A percentile compares a stretch with the other conserved stretches of the same genome.
phyloP scores from a whole-genome alignment of 2,888 invertebrate species.

The Yponomeuta cagnagella region DNA sequence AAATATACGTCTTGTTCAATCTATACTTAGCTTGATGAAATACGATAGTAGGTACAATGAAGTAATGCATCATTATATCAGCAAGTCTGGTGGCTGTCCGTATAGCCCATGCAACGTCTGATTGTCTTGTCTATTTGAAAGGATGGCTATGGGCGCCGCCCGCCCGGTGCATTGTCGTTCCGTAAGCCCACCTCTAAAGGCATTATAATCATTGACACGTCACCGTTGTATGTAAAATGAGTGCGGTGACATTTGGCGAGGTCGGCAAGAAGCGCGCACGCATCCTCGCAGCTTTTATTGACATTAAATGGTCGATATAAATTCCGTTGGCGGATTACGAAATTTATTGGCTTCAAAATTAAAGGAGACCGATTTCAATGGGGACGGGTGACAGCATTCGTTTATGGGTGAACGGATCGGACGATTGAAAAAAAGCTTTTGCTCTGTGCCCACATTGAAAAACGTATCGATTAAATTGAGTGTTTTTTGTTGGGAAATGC shows the following conservation, averaged over 20 bases:
- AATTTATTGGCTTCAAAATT: conserved; percentile 73
- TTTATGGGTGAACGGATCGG: conserved; percentile 51
- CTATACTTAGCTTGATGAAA: not conserved
- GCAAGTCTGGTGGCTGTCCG: not conserved
- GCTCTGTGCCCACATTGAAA: conserved; percentile 42
- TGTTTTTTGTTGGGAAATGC: conserved; percentile 35
- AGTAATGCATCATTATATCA: not conserved
- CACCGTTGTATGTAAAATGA: conserved; percentile 69
- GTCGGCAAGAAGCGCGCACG: conserved; percentile 44
- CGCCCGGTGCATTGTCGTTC: not conserved
- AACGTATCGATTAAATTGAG: conserved; percentile 47
- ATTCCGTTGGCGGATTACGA: conserved; percentile 71
- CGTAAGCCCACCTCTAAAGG: conserved; percentile 8
- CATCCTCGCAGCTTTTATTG: conserved; percentile 52
- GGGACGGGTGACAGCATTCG: conserved; percentile 60
- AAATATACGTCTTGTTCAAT: not conserved
- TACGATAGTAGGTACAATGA: not conserved
- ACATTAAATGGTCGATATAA: conserved; percentile 72
- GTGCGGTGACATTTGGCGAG: conserved; percentile 45
- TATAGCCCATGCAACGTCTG: conserved; percentile 1
- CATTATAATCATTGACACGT: conserved; percentile 50
- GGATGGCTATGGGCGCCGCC: not conserved
- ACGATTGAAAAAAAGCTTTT: conserved; percentile 39
- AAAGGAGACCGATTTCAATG: conserved; percentile 73
- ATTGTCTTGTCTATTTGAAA: conserved; percentile 8